Conservation (phyloP, 2,888 invertebrate genomes). For the Chrysolina oricalcia region DNA sequence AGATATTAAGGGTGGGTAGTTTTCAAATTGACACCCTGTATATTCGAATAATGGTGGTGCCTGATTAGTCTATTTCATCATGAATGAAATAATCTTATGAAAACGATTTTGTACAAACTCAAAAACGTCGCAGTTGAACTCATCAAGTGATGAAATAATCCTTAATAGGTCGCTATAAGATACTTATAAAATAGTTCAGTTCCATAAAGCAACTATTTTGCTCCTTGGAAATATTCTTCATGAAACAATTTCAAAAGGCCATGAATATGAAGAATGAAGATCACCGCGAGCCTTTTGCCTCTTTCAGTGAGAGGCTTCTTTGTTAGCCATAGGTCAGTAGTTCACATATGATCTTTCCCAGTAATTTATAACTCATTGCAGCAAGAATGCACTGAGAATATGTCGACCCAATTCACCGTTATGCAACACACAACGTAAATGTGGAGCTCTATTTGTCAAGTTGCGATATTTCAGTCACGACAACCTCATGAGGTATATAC, state of each 20-base stretch:
- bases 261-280: not conserved
- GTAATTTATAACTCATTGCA: constrained; percentile 47
- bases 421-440: constrained; percentile 34
- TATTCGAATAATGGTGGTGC: too few species aligned
- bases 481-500: constrained; percentile 36
- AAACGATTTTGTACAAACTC: too few species aligned
- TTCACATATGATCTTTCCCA: constrained; percentile 54
- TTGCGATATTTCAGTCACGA: constrained; percentile 43
- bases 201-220: too few species aligned
- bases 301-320: constrained; percentile 22
- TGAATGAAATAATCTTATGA: too few species aligned
- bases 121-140: too few species aligned
- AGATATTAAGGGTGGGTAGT: too few species aligned
- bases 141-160: too few species aligned
- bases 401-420: constrained; percentile 39
- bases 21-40: too few species aligned
- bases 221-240: too few species aligned
- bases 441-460: constrained; percentile 42
- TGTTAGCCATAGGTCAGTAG: constrained; percentile 46
- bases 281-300: not conserved
- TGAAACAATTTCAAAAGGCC: not conserved
- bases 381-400: constrained; percentile 36
- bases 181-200: too few species aligned
- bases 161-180: too few species aligned
- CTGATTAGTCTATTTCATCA: too few species aligned